Evolutionary conservation across 2,888 invertebrate genomes (phyloP), one percentile per base, ranked within the genome.

Genomic region (Tanypteryx hageni): DNA sequence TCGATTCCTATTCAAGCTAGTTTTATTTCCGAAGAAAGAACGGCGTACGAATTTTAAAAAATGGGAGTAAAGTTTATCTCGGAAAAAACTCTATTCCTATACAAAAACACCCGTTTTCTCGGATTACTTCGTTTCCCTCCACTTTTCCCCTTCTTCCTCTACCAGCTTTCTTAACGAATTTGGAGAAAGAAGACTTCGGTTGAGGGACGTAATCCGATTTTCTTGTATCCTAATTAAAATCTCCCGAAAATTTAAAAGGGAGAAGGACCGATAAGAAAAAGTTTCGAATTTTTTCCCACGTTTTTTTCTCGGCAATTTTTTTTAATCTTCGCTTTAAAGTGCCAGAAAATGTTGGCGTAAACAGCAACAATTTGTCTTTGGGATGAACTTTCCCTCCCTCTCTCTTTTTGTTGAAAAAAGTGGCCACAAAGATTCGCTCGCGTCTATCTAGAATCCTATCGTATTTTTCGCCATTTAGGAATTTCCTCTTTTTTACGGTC

Each of bases 161-260:
- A 44, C 44, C 16, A 83, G 83, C 44, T 83, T 83, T 83, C 83
- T 83, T 83, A 83, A 83, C 44, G 83, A 57, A 18, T 83, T 83
- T 44, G 57, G 16, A 83, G 57, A 83, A 83, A 57, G 57, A 57
- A 57, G 83, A 10, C 56, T 57, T 11, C 18, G 83, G 83, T 16
- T 13, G 56, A 83, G n/a, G 57, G 83, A 57, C 83, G 83, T 83
- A 83, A 83, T 83, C 83, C 83, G 83, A 83, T 83, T 83, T 83
- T 44, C 57, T 83, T 57, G 56, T 83, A 83, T 83, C 83, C 83
- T 83, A 83, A 83, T 83, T 83, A 83, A 83, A 83, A 83, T 83
- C 83, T 57, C 83, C 83, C 18, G 44, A 44, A 44, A 44, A 44
- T 44, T 44, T 44, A 44, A 44, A 1, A 44, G 44, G 44, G 44